phyloP scores from a whole-genome alignment of 2,113 vertebrate species.

The Plecturocebus donacophilus region DNA sequence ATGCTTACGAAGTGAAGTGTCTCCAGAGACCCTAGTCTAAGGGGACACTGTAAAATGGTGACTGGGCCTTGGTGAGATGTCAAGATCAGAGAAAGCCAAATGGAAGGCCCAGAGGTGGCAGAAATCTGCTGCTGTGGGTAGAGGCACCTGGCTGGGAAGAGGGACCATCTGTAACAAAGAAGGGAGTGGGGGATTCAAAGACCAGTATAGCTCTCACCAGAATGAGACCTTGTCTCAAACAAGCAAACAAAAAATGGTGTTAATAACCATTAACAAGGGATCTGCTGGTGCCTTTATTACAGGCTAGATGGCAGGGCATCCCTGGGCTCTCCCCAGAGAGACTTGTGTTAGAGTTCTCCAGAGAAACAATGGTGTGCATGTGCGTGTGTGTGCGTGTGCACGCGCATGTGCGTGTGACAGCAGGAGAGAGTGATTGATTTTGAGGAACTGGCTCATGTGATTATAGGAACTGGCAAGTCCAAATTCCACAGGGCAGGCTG shows the following conservation, averaged over 20 bases:
- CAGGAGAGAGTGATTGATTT: not conserved
- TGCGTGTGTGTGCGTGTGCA: no score
- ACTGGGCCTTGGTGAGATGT: not conserved
- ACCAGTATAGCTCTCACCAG: no score
- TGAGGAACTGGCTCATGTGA: not conserved
- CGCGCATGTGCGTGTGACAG: not conserved
- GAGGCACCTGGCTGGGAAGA: not conserved
- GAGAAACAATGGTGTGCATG: no score
- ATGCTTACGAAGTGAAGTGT: not conserved
- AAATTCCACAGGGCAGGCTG: not conserved
- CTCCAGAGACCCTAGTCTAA: not conserved
- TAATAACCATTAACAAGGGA: not conserved
- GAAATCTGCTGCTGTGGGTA: not conserved
- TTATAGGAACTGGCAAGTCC: no score
- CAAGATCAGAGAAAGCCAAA: not conserved
- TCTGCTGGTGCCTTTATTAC: not conserved
- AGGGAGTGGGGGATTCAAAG: not conserved
- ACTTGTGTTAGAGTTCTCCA: not conserved
- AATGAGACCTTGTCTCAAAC: no score
- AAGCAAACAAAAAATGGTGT: not conserved
- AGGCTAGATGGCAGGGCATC: not conserved
- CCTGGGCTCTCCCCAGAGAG: not conserved
- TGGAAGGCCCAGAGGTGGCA: not conserved
- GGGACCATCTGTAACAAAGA: not conserved
- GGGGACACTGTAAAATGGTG: not conserved